Evolutionary conservation across 2,113 vertebrate species (phyloP).

Genomic region (Thinocorus orbignyianus): DNA sequence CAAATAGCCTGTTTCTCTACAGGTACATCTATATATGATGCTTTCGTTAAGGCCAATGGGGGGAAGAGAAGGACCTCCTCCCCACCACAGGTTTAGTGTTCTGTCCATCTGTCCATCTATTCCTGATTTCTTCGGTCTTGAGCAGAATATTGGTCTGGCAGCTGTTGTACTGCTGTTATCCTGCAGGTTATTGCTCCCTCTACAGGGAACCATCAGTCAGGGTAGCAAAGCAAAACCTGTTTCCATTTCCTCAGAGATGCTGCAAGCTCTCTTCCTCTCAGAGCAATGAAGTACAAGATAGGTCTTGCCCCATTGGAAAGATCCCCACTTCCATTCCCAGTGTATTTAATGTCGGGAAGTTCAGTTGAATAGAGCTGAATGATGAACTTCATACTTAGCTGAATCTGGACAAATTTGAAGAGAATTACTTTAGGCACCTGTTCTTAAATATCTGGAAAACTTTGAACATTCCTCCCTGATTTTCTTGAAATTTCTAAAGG

Average conservation of each 20-base stretch:
- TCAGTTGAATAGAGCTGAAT: background rate
- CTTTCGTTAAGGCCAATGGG: background rate
- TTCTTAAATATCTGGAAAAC: background rate
- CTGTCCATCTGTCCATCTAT: background rate
- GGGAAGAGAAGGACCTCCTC: background rate
- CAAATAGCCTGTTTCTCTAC: background rate
- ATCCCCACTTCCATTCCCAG: background rate
- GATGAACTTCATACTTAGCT: background rate
- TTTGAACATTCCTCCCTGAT: background rate
- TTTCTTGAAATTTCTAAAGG: background rate
- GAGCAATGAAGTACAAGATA: background rate
- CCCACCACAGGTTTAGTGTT: background rate
- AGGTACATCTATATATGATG: background rate
- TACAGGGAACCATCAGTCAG: background rate
- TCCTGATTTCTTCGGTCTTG: background rate
- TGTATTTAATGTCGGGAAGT: background rate
- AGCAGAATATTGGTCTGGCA: background rate
- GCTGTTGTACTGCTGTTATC: background rate
- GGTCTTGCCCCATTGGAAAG: background rate
- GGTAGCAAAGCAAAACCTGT: background rate
- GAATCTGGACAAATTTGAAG: background rate
- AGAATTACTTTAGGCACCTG: background rate
- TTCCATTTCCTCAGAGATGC: background rate
- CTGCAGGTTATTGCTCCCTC: background rate
- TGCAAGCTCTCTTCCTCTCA: background rate